Conservation (phyloP, 2,113 vertebrate genomes). For the Percina caprodes region DNA sequence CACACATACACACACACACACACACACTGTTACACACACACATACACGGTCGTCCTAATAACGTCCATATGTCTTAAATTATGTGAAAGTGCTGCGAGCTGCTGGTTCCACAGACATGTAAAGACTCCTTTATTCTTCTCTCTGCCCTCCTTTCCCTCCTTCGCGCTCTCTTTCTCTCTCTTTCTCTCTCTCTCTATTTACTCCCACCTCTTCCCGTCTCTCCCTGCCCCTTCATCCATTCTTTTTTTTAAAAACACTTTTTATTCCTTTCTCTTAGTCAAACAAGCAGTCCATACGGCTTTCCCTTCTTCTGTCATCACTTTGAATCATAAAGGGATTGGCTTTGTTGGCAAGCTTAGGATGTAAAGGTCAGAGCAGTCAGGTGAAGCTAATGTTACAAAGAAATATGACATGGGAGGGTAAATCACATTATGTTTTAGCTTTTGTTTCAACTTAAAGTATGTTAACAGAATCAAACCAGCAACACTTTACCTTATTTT, state of each 20-base stretch:
- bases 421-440: not conserved
- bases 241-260: constrained; percentile 19
- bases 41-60: constrained; percentile 73
- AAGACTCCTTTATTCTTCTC: constrained; percentile 79
- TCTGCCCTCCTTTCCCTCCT: constrained; percentile 37
- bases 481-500: not conserved
- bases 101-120: constrained; percentile 80
- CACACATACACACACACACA: constrained; percentile 40
- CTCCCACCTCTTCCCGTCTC: constrained; percentile 61
- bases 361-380: not conserved
- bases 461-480: not conserved
- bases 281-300: constrained; percentile 1
- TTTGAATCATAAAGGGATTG: not conserved
- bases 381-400: constrained; percentile 2
- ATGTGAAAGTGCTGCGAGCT: constrained; percentile 81
- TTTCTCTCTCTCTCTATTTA: constrained; percentile 15
- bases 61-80: constrained; percentile 82
- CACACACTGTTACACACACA: constrained; percentile 38
- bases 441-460: not conserved
- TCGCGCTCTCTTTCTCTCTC: constrained; percentile 11
- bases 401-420: not conserved
- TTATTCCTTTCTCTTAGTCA: constrained; percentile 32
- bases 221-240: constrained; percentile 58
- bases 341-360: not conserved
- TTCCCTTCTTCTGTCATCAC: constrained; percentile 17